Evolutionary conservation across 2,888 invertebrate genomes (phyloP).

Genomic region (Danaus chrysippus): DNA sequence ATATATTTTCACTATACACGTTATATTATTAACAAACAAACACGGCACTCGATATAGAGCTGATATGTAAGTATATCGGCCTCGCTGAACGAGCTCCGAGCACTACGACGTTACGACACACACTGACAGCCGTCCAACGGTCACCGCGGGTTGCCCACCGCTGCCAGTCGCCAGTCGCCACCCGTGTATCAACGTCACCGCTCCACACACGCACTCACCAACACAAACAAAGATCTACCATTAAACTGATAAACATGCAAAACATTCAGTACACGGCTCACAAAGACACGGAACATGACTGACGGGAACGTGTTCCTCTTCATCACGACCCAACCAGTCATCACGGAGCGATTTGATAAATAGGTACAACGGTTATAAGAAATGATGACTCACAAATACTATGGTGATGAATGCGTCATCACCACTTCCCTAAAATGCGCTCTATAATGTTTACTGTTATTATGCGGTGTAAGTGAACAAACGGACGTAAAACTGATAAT

Average conservation of each 20-base stretch:
- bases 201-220: constrained; percentile 68
- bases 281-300: constrained; percentile 10
- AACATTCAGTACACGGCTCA: constrained; percentile 13
- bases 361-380: constrained; percentile 32
- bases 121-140: constrained; percentile 50
- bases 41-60: constrained; percentile 49
- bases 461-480: neutral
- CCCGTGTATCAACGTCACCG: constrained; percentile 66
- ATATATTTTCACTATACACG: constrained; percentile 69
- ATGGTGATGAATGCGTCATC: constrained; percentile 33
- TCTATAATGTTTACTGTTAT: neutral
- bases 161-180: constrained; percentile 52
- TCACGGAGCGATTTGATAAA: constrained; percentile 19
- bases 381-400: constrained; percentile 35
- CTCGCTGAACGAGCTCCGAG: constrained; percentile 64
- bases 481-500: neutral
- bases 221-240: constrained; percentile 62
- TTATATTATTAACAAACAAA: constrained; percentile 61
- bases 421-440: constrained; percentile 35
- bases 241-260: constrained; percentile 38
- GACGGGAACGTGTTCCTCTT: constrained; percentile 8
- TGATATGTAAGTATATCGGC: constrained; percentile 53
- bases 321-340: constrained; percentile 14
- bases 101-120: constrained; percentile 57
- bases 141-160: constrained; percentile 40